A percentile compares a stretch with the other conserved stretches of the same genome.
These are phyloP conservation scores for Stenodema calcarata DNA, from an alignment of 2,888 invertebrate species.

Conservation along the genomic window DNA sequence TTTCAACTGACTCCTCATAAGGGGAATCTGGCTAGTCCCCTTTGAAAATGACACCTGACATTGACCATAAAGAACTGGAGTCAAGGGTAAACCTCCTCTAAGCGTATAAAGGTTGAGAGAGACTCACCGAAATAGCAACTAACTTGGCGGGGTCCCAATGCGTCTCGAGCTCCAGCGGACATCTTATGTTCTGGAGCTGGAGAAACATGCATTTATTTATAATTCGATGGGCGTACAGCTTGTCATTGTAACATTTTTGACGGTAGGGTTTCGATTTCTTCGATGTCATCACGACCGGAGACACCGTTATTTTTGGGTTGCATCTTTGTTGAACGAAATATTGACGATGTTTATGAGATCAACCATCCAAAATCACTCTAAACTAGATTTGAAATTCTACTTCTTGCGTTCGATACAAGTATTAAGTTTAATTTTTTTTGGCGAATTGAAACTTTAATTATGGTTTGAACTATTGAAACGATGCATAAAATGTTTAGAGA, in stretches of 20 bases:
- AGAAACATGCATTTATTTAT: not conserved
- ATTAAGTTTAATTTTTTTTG: too few relatives aligned
- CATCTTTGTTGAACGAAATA: not conserved
- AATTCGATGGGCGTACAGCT: not conserved
- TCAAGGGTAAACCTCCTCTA: conserved; percentile 18
- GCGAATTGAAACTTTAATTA: too few relatives aligned
- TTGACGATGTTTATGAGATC: too few relatives aligned
- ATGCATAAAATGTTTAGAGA: too few relatives aligned
- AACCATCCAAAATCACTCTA: too few relatives aligned
- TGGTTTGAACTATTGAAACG: too few relatives aligned
- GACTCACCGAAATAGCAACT: conserved; percentile 8
- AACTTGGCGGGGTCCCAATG: conserved; percentile 21
- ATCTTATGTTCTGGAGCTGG: not conserved
- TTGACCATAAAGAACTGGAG: conserved; percentile 39
- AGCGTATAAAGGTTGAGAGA: conserved; percentile 18
- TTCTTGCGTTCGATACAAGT: too few relatives aligned
- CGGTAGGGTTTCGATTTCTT: not conserved
- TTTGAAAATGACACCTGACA: conserved; percentile 43
- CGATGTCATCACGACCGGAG: not conserved
- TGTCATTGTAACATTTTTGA: not conserved
- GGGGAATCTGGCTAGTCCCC: not conserved
- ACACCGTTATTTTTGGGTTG: not conserved
- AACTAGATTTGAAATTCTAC: too few relatives aligned
- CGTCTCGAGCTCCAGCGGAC: not conserved
- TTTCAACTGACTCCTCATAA: not conserved